phyloP scores from a whole-genome alignment of 2,888 invertebrate species.

The Callyntrura sp. region DNA sequence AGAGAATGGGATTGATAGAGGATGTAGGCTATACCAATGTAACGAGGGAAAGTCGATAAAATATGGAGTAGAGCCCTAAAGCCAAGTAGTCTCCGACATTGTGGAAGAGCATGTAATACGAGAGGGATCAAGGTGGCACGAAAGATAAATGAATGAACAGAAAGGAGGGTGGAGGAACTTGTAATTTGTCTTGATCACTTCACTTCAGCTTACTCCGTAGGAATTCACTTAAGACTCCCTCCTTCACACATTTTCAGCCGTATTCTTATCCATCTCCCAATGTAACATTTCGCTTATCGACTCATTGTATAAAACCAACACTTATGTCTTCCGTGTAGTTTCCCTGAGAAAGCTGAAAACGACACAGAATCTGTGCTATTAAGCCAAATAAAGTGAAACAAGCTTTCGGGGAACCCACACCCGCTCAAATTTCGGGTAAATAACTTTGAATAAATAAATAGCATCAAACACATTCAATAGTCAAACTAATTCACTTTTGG shows the following conservation, averaged over 20 bases:
- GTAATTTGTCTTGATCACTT: constrained; percentile 84
- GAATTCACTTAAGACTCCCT: constrained; percentile 70
- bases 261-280: not conserved
- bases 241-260: constrained; percentile 44
- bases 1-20: not conserved
- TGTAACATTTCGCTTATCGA: constrained; percentile 47
- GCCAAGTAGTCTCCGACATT: not conserved
- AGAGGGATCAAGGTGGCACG: constrained; percentile 80
- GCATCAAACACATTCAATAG: not conserved
- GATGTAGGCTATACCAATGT: not conserved
- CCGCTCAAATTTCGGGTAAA: not conserved
- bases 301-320: not conserved
- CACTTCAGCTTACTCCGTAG: constrained; percentile 70
- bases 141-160: constrained; percentile 82
- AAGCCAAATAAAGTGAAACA: too few relatives aligned
- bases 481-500: constrained; percentile 31
- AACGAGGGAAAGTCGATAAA: not conserved
- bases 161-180: constrained; percentile 78
- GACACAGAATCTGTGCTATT: not conserved
- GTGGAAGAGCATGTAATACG: not conserved
- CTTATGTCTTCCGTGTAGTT: not conserved
- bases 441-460: constrained; percentile 17
- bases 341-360: not conserved
- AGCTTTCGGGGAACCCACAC: too few relatives aligned
- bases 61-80: not conserved